Evolutionary conservation across 2,888 invertebrate genomes (phyloP).

Genomic region (Caenorhabditis sinica): DNA sequence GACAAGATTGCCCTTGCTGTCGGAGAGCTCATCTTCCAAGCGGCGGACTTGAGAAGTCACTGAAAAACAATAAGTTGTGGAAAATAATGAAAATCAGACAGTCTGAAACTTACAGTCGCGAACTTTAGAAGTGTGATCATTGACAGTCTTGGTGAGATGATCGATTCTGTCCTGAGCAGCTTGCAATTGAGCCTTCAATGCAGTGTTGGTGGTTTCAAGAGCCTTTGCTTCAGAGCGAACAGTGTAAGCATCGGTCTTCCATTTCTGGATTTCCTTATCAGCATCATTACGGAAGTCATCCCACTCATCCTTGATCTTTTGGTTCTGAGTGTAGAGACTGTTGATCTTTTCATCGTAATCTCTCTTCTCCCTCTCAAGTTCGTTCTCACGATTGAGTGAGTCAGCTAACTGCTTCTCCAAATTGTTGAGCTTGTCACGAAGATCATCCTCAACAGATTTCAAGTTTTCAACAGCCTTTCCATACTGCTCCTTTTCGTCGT

Average conservation of each 20-base stretch:
- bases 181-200: slow-evolving; percentile 80
- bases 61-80: slow-evolving; percentile 41
- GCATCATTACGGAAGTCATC: slow-evolving; percentile 79
- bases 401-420: slow-evolving; percentile 81
- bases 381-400: slow-evolving; percentile 80
- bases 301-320: slow-evolving; percentile 81
- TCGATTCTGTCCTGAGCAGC: slow-evolving; percentile 80
- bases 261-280: slow-evolving; percentile 83
- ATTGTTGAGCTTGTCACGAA: slow-evolving; percentile 78
- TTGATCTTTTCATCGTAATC: slow-evolving; percentile 83
- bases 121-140: slow-evolving; percentile 80
- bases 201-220: slow-evolving; percentile 79
- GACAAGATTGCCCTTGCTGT: slow-evolving; percentile 72
- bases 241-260: slow-evolving; percentile 82
- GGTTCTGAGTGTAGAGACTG: slow-evolving; percentile 75
- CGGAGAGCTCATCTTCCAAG: slow-evolving; percentile 82
- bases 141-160: slow-evolving; percentile 80
- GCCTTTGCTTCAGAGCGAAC: slow-evolving; percentile 81
- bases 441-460: slow-evolving; percentile 79
- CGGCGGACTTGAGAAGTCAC: slow-evolving; percentile 81
- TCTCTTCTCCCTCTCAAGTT: slow-evolving; percentile 80
- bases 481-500: slow-evolving; percentile 81
- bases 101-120: slow-evolving; percentile 79
- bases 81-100: not conserved
- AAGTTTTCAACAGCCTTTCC: slow-evolving; percentile 77